A percentile compares a stretch with the other conserved stretches of the same genome.
Evolutionary conservation across 2,113 vertebrate species (phyloP).

Genomic region (Calypte anna): DNA sequence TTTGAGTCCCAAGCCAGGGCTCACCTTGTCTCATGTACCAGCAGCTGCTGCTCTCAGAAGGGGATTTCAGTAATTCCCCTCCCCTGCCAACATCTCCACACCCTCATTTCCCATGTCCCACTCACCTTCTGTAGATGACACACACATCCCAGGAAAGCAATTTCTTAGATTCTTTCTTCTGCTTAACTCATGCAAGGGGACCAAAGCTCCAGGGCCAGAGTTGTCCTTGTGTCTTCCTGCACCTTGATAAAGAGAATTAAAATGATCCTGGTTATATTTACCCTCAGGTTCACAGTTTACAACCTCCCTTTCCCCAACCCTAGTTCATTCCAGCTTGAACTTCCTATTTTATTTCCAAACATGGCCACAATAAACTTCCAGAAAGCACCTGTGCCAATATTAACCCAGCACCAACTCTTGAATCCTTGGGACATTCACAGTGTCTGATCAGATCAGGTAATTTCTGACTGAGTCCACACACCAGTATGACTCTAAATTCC

Average conservation of each 20-base stretch:
- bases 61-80: background rate
- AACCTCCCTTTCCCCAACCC: background rate
- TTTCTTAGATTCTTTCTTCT: background rate
- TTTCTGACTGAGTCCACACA: rapidly evolving
- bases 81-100: background rate
- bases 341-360: background rate
- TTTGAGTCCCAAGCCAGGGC: background rate
- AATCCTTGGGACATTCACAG: background rate
- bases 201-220: background rate
- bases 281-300: background rate
- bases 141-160: background rate
- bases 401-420: too few species aligned
- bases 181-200: background rate
- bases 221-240: background rate
- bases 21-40: rapidly evolving
- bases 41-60: background rate
- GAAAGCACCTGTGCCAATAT: too few species aligned
- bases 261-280: background rate
- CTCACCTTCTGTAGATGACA: background rate
- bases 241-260: background rate
- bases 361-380: background rate
- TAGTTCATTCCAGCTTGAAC: background rate
- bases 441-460: background rate
- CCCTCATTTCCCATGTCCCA: background rate
- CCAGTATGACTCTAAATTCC: background rate